Evolutionary conservation across 2,113 vertebrate genomes (phyloP).

Genomic region (Megalops atlanticus): DNA sequence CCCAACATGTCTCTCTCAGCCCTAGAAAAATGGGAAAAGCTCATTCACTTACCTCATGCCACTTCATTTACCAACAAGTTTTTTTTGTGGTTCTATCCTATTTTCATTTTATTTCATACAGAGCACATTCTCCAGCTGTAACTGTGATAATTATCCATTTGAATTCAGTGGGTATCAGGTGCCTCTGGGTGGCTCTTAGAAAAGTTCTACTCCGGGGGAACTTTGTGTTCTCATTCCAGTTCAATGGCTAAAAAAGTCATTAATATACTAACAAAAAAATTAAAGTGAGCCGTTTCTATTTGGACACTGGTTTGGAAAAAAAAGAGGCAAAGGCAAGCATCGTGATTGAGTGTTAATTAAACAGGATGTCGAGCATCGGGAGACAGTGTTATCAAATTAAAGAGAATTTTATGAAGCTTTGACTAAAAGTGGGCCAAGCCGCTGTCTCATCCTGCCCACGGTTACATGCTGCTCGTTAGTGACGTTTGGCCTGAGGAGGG

Average conservation of each 20-base stretch:
- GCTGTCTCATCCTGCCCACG: neutral
- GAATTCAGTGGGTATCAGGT: neutral
- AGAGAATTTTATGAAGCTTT: neutral
- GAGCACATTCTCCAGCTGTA: too few species aligned
- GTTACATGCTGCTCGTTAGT: neutral
- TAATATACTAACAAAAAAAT: conserved; percentile 5
- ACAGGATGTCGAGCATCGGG: neutral
- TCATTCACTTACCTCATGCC: too few species aligned
- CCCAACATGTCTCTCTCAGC: too few species aligned
- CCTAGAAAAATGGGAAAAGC: too few species aligned
- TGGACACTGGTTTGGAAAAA: neutral
- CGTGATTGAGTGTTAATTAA: neutral
- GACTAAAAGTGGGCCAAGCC: conserved; percentile 3
- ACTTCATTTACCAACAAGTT: too few species aligned
- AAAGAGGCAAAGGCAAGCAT: neutral
- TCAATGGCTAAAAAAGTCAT: conserved; percentile 7
- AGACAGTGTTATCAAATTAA: conserved; percentile 8
- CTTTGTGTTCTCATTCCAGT: neutral
- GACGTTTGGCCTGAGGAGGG: neutral
- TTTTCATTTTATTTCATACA: too few species aligned
- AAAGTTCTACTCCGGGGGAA: neutral
- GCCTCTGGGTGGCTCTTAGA: neutral
- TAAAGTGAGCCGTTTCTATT: neutral
- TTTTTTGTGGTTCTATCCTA: too few species aligned
- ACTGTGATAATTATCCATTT: neutral